Evolutionary conservation across 2,797 vertebrate species (phyloP), one percentile per base, ranked within the genome.

Genomic region (Halcyon smyrnensis): DNA sequence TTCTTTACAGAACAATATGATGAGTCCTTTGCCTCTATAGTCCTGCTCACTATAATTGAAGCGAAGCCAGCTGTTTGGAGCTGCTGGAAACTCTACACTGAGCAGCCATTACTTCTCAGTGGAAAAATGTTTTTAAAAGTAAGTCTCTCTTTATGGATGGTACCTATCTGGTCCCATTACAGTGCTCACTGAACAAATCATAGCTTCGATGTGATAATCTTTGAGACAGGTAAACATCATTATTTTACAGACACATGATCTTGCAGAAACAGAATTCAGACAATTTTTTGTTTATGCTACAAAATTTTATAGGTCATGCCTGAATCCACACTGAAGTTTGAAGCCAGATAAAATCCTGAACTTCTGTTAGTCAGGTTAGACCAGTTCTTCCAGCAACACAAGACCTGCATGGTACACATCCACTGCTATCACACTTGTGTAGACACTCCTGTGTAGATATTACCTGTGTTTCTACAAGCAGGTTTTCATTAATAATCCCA

Each of bases 311-410:
- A 83, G 69, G 59, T 64, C 14, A 45, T 85, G 67, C 27, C 75
- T 71, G 46, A 50, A 71, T 89, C 53, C 24, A 69, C 48, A 15
- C n/a, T 89, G 59, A 67, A 84, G 85, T 87, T 92, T 80, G 84
- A 85, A 95, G 41, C 41, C 65, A 91, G 84, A 90, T 92, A 96
- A 96, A 92, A 92, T 64, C 60, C 89, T 70, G 74, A 84, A 70
- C n/a, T 92, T 90, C 70, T 3, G 19, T 46, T 63, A 83, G 64
- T 92, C 95, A 71, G 87, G 91, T 92, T 81, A 85, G 82, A 94
- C 94, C 76, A 69, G 95, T 94, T 95, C 79, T 89, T 65, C 71
- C 65, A 87, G 92, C 50, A 80, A 12, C 54, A 69, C 57, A 59
- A 90, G 27, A 37, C 12, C 65, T 81, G 69, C 74, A 62, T 24